Percentiles rank a stretch among this genome's conserved stretches.
Evolutionary conservation across 2,797 vertebrate species (phyloP).

Genomic region (Paedocypris micromegethes): DNA sequence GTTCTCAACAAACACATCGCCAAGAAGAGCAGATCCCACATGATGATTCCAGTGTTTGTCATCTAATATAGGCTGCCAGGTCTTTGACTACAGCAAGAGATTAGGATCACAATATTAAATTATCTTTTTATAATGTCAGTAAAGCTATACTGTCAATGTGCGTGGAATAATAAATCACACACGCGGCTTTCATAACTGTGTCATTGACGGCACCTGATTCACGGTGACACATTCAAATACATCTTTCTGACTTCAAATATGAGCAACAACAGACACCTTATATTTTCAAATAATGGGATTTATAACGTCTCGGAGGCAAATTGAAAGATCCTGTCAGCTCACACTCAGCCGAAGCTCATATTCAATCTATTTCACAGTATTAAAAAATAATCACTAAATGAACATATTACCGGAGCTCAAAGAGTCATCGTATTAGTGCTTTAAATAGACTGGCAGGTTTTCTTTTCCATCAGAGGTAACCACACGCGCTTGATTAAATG

Average conservation of each 20-base stretch:
- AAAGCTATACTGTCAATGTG: constrained; percentile 17
- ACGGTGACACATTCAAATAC: constrained; percentile 15
- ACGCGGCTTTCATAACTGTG: constrained; percentile 20
- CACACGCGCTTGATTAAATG: neutral
- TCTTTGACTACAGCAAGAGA: constrained; percentile 27
- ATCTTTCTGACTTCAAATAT: constrained; percentile 29
- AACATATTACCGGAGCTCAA: constrained; percentile 28
- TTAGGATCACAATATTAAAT: constrained; percentile 22
- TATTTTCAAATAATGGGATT: constrained; percentile 42
- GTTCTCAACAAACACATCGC: neutral
- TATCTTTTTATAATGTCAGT: constrained; percentile 26
- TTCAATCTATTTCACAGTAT: constrained; percentile 34
- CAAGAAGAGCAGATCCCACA: neutral
- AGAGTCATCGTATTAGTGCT: constrained; percentile 27
- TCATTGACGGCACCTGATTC: constrained; percentile 20
- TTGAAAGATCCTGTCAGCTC: constrained; percentile 29
- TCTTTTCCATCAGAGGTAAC: neutral
- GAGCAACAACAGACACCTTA: constrained; percentile 29
- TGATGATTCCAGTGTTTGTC: neutral
- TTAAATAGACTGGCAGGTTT: constrained; percentile 17
- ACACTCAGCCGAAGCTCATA: constrained; percentile 21
- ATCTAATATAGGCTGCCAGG: constrained; percentile 11
- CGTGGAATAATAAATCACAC: constrained; percentile 13
- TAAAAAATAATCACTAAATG: constrained; percentile 25
- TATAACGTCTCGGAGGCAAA: constrained; percentile 27